Base-by-base conservation (phyloP, 2,888 invertebrate genomes). In the Bembecia ichneumoniformis region DNA sequence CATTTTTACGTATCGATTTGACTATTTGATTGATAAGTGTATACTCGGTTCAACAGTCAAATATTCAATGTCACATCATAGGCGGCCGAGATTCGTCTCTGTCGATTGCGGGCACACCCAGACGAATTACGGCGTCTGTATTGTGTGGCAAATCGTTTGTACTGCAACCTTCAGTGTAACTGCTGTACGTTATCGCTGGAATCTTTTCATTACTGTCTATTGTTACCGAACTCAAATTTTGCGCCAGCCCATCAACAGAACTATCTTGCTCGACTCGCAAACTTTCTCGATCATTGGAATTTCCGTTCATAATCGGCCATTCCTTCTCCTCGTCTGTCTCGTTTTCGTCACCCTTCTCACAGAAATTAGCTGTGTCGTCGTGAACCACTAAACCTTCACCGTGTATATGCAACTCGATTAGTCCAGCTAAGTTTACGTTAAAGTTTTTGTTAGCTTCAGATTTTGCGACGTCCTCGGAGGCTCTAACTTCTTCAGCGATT, bases 251-350 rank as follows among this genome's bases (percentile, higher is more conserved):
- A 47, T 83, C 82, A 55, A 84, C 76, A 59, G 62, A 63, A 49
- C 65, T 57, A 58, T 74, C 73, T 58, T 56, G 62, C 51, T 52
- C 55, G 44, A 55, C 53, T 49, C 64, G 69, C 47, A 68, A 58
- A 51, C 68, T 57, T 52, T 60, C 62, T 60, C 62, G 68, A 58
- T 82, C 77, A 71, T 78, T 74, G 66, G 77, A 71, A 59, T 74
- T 68, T 58, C 74, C 73, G 73, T 71, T 84, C 86, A 84, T 83
- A 69, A 69, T 86, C 82, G 77, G 71, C 86, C 87, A 86, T 84
- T 82, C 86, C 84, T 82, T 80, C 49, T 77, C 77, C 75, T 86
- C 71, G 71, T 68, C 67, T 71, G 78, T 57, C 61, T 65, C 60
- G 53, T 59, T 49, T 66, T 59, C 66, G 60, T 55, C 49, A 52